phyloP scores from a whole-genome alignment of 1,140 invertebrate genomes.

The Zophobas atratus region DNA sequence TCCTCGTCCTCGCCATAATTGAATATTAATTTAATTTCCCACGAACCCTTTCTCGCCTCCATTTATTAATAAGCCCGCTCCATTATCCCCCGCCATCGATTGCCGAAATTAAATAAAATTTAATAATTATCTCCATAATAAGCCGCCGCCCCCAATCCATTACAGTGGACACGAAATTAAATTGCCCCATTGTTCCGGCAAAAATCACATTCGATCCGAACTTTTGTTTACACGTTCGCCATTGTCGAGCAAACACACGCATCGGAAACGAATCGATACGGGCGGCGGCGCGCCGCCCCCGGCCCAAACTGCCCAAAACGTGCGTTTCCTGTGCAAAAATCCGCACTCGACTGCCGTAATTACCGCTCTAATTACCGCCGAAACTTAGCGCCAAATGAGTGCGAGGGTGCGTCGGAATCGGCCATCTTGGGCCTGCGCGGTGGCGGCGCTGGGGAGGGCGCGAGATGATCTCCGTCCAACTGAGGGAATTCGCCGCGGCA shows the following conservation, averaged over 20 bases:
- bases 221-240: constrained; percentile 48
- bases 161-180: constrained; percentile 18
- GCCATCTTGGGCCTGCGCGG: constrained; percentile 58
- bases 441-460: not conserved
- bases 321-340: constrained; percentile 7
- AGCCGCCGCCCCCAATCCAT: constrained; percentile 6
- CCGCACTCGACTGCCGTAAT: constrained; percentile 30
- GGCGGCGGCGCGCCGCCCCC: constrained; percentile 46
- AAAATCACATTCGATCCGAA: not conserved
- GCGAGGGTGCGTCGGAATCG: constrained; percentile 51
- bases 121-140: constrained; percentile 29
- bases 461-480: constrained; percentile 41
- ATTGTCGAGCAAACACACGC: constrained; percentile 58
- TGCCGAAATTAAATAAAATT: constrained; percentile 41
- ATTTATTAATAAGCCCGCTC: constrained; percentile 9
- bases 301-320: not conserved
- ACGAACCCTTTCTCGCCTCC: constrained; percentile 2
- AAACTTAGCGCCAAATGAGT: constrained; percentile 56
- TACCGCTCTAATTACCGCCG: constrained; percentile 51
- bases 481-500: constrained; percentile 19
- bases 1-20: not conserved
- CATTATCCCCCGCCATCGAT: constrained; percentile 12
- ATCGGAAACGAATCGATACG: constrained; percentile 60
- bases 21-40: constrained; percentile 30
- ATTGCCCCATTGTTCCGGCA: constrained; percentile 20